These are phyloP conservation scores for Odobenus rosmarus DNA, from an alignment of 2,113 vertebrate species.

Conservation along the genomic window DNA sequence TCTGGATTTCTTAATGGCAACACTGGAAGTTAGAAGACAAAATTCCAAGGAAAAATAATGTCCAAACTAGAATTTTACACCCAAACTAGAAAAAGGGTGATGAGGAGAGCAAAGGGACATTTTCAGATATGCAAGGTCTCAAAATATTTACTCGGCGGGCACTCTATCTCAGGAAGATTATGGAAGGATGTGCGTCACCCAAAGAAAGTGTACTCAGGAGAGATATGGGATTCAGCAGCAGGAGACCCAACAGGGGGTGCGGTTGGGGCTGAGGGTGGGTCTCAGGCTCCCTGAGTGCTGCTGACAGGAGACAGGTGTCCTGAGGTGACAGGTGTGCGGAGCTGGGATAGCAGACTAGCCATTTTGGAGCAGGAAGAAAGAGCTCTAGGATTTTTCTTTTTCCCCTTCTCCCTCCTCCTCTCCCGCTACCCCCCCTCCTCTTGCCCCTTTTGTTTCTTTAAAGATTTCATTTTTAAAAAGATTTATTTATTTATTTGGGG, in stretches of 20 bases:
- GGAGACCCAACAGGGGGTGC: not conserved
- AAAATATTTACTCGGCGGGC: not conserved
- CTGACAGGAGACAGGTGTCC: not conserved
- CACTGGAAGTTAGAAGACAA: not conserved
- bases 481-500: too few relatives aligned
- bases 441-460: too few relatives aligned
- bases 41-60: conserved; percentile 3
- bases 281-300: not conserved
- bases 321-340: not conserved
- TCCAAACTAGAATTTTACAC: not conserved
- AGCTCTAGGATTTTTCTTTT: not conserved
- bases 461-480: too few relatives aligned
- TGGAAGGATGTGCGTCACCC: not conserved
- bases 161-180: not conserved
- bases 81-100: not conserved
- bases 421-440: too few relatives aligned
- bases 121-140: not conserved
- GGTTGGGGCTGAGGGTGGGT: not conserved
- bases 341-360: not conserved
- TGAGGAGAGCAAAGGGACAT: not conserved
- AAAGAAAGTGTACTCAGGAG: not conserved
- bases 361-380: not conserved
- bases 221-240: not conserved
- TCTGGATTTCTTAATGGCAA: not conserved
- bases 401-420: too few relatives aligned